Evolutionary conservation across 2,888 invertebrate species (phyloP).

Genomic region (Monoplex corrugatus): DNA sequence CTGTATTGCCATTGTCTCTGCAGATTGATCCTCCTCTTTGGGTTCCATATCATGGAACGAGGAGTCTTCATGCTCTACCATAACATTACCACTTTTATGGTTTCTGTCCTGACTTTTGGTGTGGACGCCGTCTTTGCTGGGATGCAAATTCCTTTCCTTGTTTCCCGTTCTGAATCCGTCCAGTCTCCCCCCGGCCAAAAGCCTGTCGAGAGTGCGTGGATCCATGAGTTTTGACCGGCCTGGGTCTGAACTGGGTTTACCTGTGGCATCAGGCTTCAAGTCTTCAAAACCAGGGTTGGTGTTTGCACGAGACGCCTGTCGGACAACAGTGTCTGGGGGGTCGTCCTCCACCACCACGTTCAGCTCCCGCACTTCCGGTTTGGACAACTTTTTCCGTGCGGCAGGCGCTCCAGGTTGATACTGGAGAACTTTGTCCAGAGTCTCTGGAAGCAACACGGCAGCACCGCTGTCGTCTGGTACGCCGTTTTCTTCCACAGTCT

Average conservation of each 20-base stretch:
- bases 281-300: neutral
- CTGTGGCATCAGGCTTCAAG: neutral
- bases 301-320: neutral
- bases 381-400: constrained; percentile 14
- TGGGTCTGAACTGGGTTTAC: neutral
- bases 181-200: neutral
- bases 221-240: neutral
- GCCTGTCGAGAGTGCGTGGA: neutral
- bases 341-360: constrained; percentile 39
- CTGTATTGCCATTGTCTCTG: neutral
- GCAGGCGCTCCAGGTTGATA: neutral
- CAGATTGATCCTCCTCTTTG: neutral
- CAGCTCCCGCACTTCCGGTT: neutral
- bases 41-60: neutral
- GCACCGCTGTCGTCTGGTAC: neutral
- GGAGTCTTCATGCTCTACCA: neutral
- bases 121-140: neutral
- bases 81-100: neutral
- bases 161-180: neutral
- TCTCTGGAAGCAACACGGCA: neutral
- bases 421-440: neutral
- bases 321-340: constrained; percentile 14
- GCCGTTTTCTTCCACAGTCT: neutral
- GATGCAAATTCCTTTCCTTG: neutral
- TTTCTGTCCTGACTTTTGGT: neutral